phyloP scores from a whole-genome alignment of 2,888 invertebrate genomes.

The Taenaris catops region DNA sequence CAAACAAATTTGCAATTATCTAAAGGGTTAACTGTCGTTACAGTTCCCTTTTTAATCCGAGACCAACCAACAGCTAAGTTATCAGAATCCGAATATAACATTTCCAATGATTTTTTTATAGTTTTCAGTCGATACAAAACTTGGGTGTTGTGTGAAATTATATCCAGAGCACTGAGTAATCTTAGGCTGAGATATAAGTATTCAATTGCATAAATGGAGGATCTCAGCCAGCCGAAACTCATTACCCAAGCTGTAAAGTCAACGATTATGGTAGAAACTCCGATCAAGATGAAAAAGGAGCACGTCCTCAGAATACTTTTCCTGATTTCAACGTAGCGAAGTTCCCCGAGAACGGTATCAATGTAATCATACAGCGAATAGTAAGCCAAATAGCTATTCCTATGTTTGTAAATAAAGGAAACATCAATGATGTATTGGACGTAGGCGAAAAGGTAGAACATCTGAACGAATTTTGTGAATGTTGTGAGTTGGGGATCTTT shows the following conservation, averaged over 20 bases:
- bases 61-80: conserved; percentile 7
- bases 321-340: conserved; percentile 6
- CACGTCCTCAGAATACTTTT: conserved; percentile 5
- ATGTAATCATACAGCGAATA: conserved; percentile 9
- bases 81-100: conserved; percentile 8
- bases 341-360: conserved; percentile 6
- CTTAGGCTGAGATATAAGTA: conserved; percentile 17
- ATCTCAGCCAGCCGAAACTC: conserved; percentile 4
- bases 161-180: conserved; percentile 18
- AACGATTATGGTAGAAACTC: background rate
- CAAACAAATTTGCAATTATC: conserved; percentile 15
- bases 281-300: conserved; percentile 4
- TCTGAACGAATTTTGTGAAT: conserved; percentile 3
- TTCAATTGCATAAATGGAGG: conserved; percentile 13
- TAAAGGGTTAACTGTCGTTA: conserved; percentile 4
- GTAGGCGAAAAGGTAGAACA: conserved; percentile 1
- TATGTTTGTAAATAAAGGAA: conserved; percentile 3
- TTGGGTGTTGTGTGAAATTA: conserved; percentile 20
- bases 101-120: conserved; percentile 21
- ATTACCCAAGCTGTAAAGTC: conserved; percentile 16
- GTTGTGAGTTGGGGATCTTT: background rate
- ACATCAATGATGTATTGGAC: conserved; percentile 8
- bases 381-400: conserved; percentile 8
- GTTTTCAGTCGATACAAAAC: conserved; percentile 22
- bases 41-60: conserved; percentile 1